Evolutionary conservation across 2,888 invertebrate species (phyloP).

Genomic region (Lepidonotus clava): DNA sequence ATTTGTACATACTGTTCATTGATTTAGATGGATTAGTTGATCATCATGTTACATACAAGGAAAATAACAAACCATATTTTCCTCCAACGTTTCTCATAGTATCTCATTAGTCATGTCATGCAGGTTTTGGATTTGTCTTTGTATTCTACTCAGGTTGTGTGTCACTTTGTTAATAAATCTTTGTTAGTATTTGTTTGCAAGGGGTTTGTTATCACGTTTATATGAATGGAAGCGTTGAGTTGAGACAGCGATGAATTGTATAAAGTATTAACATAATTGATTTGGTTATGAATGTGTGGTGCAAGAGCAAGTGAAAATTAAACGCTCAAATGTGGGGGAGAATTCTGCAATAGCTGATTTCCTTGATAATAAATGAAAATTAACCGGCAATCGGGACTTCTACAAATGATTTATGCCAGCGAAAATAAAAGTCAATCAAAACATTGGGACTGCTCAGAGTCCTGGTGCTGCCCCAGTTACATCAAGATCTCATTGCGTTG

Average conservation of each 20-base stretch:
- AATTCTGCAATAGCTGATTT: too few relatives aligned
- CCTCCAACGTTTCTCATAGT: background rate
- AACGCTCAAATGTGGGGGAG: too few relatives aligned
- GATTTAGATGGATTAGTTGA: background rate
- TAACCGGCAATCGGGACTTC: too few relatives aligned
- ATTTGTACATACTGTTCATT: conserved; percentile 15
- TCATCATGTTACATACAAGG: background rate
- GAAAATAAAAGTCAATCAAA: too few relatives aligned
- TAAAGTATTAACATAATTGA: background rate
- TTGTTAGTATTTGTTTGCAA: background rate
- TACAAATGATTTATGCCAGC: too few relatives aligned
- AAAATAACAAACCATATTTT: background rate
- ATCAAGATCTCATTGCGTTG: too few relatives aligned
- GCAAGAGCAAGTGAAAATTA: too few relatives aligned
- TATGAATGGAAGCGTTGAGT: background rate
- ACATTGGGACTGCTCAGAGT: too few relatives aligned
- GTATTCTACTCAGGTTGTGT: background rate
- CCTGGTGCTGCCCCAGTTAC: too few relatives aligned
- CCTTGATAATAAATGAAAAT: too few relatives aligned
- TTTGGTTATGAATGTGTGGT: too few relatives aligned
- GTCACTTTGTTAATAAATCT: background rate
- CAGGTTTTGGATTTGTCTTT: background rate
- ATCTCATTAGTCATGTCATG: background rate
- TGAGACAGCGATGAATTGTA: background rate
- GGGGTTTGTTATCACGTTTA: background rate